Percentiles rank a stretch among this genome's conserved stretches.
Conservation (phyloP, 2,797 vertebrate species). For the Myripristis murdjan region DNA sequence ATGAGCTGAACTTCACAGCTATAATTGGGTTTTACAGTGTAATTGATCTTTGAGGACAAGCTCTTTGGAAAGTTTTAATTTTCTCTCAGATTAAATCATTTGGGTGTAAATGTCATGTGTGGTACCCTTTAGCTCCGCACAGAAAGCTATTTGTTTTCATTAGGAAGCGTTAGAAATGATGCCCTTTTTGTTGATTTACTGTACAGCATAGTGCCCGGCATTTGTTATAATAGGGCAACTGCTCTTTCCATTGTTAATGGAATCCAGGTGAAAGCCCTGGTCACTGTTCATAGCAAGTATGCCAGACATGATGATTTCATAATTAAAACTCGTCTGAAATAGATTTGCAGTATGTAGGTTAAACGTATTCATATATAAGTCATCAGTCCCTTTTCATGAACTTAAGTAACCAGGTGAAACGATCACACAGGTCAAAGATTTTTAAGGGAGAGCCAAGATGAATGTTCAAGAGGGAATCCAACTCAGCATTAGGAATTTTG, state of each 20-base stretch:
- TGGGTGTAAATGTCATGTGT: slow-evolving; percentile 70
- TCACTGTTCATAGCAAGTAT: background rate
- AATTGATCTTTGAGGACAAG: slow-evolving; percentile 71
- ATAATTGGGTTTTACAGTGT: slow-evolving; percentile 62
- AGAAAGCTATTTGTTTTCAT: slow-evolving; percentile 73
- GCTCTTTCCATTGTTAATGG: background rate
- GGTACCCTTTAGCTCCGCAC: slow-evolving; percentile 53
- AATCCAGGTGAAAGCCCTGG: background rate
- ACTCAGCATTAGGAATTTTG: too few species aligned
- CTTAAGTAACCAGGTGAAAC: background rate
- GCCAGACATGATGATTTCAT: background rate
- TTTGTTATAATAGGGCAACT: background rate
- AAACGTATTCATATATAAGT: background rate
- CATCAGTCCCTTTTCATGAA: background rate
- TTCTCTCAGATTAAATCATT: slow-evolving; percentile 67
- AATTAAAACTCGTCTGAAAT: too few species aligned
- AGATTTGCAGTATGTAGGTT: background rate
- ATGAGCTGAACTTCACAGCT: slow-evolving; percentile 67
- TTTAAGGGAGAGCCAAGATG: too few species aligned
- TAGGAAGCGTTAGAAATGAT: slow-evolving; percentile 52
- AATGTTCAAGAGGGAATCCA: too few species aligned
- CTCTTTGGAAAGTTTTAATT: slow-evolving; percentile 65
- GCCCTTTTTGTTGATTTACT: slow-evolving; percentile 64
- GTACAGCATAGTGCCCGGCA: too few species aligned
- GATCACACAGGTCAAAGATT: too few species aligned